A percentile compares a stretch with the other conserved stretches of the same genome.
Evolutionary conservation across 2,888 invertebrate genomes (phyloP).

Genomic region (Stenichneumon culpator): DNA sequence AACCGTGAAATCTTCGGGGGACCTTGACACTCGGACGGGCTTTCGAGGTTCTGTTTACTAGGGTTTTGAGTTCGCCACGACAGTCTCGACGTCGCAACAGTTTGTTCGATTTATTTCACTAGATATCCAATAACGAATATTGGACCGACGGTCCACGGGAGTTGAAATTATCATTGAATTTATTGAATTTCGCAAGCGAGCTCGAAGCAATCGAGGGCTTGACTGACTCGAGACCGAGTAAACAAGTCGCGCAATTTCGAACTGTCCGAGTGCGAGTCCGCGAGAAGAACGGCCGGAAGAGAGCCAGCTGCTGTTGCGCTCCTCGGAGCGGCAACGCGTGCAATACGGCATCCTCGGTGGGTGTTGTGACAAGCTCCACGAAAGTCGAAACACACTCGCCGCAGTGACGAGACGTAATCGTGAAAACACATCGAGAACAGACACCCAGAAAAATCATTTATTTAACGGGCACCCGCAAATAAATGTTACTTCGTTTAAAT

Average conservation of each 20-base stretch:
- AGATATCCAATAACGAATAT: neutral
- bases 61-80: neutral
- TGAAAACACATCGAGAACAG: neutral
- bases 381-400: neutral
- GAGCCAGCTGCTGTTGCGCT: neutral
- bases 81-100: neutral
- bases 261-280: no score
- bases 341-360: neutral
- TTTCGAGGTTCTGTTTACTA: conserved; percentile 5
- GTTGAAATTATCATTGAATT: no score
- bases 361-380: neutral
- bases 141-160: no score
- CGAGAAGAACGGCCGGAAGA: neutral
- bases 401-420: neutral
- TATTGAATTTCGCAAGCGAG: neutral
- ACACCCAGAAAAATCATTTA: neutral
- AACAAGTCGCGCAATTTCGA: neutral
- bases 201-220: neutral
- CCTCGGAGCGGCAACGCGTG: neutral
- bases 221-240: neutral
- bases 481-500: no score
- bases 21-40: conserved; percentile 40
- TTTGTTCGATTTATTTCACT: neutral
- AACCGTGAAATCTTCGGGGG: conserved; percentile 9
- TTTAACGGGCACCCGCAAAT: no score